These are phyloP conservation scores for Linhomoeus sp. DNA, from an alignment of 2,888 invertebrate genomes.

Conservation along the genomic window DNA sequence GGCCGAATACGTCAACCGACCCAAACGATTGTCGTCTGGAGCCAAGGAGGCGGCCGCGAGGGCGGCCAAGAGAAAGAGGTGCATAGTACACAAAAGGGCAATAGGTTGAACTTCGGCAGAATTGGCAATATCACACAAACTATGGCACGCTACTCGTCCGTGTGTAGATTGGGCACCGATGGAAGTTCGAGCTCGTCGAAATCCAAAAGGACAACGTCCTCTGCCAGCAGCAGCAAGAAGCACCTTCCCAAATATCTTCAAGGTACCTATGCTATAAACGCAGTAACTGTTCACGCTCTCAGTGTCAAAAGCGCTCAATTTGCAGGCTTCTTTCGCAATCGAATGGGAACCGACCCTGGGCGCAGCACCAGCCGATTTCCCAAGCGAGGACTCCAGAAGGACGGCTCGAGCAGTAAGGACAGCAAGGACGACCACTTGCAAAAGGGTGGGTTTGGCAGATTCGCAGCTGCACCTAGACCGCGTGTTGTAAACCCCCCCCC, in stretches of 20 bases:
- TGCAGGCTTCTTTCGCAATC: constrained; percentile 15
- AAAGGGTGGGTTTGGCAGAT: too few species aligned
- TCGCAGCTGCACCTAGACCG: too few species aligned
- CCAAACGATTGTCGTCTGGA: constrained; percentile 22
- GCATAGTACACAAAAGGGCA: neutral
- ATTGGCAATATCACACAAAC: too few species aligned
- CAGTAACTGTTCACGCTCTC: too few species aligned
- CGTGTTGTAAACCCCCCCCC: too few species aligned
- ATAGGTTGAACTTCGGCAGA: too few species aligned
- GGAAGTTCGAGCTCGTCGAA: constrained; percentile 21
- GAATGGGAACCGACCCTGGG: constrained; percentile 3
- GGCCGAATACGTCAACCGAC: constrained; percentile 20
- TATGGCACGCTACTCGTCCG: too few species aligned
- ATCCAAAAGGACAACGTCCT: constrained; percentile 24
- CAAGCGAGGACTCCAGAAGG: too few species aligned
- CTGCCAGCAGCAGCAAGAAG: constrained; percentile 19
- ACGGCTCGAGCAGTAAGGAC: neutral
- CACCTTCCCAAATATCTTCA: constrained; percentile 20
- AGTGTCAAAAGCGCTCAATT: too few species aligned
- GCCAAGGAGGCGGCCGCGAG: constrained; percentile 20
- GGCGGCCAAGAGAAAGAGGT: constrained; percentile 21
- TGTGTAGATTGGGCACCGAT: constrained; percentile 23
- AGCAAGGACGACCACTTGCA: neutral
- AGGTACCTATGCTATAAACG: neutral
- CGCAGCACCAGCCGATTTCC: too few species aligned